Conservation (phyloP, 2,797 vertebrate genomes). For the Xenentodon cancila region DNA sequence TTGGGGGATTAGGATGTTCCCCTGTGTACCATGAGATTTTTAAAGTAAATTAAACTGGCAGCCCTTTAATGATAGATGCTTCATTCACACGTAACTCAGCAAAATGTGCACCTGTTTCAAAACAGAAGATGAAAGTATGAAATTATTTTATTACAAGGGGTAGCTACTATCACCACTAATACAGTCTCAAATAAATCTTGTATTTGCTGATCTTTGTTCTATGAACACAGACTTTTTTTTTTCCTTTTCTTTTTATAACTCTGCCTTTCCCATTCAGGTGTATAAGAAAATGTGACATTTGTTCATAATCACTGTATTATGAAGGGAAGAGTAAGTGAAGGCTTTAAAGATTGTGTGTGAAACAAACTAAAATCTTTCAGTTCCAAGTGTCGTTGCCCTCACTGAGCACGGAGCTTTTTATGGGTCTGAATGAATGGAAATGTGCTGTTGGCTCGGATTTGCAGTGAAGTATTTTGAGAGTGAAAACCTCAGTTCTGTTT, state of each 20-base stretch:
- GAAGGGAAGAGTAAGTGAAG: conserved; percentile 68
- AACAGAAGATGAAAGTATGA: conserved; percentile 42
- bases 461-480: conserved; percentile 61
- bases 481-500: conserved; percentile 61
- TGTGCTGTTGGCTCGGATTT: conserved; percentile 67
- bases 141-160: conserved; percentile 66
- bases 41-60: conserved; percentile 54
- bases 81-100: conserved; percentile 52
- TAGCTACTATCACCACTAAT: conserved; percentile 62
- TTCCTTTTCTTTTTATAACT: conserved; percentile 13
- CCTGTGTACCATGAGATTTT: conserved; percentile 42
- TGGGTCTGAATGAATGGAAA: conserved; percentile 62
- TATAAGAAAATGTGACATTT: conserved; percentile 55
- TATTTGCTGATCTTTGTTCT: conserved; percentile 63
- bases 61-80: conserved; percentile 61
- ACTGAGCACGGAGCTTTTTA: conserved; percentile 62
- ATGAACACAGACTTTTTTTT: conserved; percentile 42
- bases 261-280: conserved; percentile 45
- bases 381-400: conserved; percentile 66
- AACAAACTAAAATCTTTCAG: conserved; percentile 75
- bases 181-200: conserved; percentile 62
- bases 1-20: conserved; percentile 40
- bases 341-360: conserved; percentile 77
- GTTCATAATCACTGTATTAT: conserved; percentile 66
- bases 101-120: conserved; percentile 59